These are phyloP conservation scores for Sylvia atricapilla DNA, from an alignment of 2,113 vertebrate genomes.

Conservation along the genomic window DNA sequence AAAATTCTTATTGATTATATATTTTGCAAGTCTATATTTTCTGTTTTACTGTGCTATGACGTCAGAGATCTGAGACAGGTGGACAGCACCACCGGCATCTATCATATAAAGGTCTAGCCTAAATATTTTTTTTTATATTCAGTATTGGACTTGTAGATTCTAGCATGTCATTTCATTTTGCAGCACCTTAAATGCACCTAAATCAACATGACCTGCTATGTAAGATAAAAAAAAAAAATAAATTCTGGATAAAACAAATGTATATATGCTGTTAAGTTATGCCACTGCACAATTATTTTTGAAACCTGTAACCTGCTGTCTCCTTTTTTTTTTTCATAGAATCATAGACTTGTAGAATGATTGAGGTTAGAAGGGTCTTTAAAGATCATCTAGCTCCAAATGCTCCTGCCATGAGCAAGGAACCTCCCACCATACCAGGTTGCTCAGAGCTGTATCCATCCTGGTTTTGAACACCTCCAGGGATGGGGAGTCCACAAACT, in stretches of 20 bases:
- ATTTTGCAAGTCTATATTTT: not conserved
- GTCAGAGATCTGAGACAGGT: not conserved
- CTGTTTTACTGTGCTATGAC: not conserved
- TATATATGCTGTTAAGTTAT: not conserved
- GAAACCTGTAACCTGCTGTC: not conserved
- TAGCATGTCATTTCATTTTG: not conserved
- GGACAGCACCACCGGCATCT: not conserved
- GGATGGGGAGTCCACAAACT: not conserved
- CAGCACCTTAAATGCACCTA: not conserved
- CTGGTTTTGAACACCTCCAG: not conserved
- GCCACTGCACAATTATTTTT: not conserved
- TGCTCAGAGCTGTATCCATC: not conserved
- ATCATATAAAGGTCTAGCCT: not conserved
- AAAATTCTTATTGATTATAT: not conserved
- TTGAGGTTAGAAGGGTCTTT: not conserved
- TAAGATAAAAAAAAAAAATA: not conserved
- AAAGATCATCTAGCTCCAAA: not conserved
- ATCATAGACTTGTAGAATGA: rapidly evolving
- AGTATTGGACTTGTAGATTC: not conserved
- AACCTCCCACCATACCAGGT: not conserved
- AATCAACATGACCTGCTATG: not conserved
- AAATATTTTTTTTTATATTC: not conserved
- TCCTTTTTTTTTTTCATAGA: not conserved
- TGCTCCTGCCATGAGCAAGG: not conserved
- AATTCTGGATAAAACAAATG: not conserved